Conservation (phyloP, 2,888 invertebrate genomes). For the Dysmachus trigonus region DNA sequence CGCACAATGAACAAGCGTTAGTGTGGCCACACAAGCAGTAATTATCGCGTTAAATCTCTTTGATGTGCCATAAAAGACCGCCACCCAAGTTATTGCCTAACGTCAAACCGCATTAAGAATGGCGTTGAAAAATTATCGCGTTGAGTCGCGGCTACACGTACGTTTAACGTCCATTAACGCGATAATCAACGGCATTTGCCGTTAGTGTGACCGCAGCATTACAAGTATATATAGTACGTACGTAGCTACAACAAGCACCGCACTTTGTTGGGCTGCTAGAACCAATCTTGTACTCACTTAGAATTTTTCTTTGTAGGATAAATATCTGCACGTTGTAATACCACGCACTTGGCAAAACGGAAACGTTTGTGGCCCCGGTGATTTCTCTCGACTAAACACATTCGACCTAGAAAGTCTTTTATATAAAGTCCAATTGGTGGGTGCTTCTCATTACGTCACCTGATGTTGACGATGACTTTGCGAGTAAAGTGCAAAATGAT, state of each 20-base stretch:
- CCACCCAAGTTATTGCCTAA: no score
- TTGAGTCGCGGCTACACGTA: no score
- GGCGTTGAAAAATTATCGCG: no score
- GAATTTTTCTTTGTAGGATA: neutral
- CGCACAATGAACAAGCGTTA: no score
- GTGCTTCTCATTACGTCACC: conserved; percentile 9
- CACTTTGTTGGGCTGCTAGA: neutral
- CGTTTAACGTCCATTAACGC: no score
- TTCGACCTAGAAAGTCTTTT: neutral
- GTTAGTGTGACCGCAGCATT: no score
- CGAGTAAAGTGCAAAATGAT: neutral
- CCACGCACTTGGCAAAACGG: neutral
- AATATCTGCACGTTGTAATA: neutral
- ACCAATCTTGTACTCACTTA: neutral
- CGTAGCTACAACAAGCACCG: neutral
- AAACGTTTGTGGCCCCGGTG: neutral
- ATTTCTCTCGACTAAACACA: neutral
- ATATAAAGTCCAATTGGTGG: neutral
- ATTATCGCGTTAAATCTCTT: no score
- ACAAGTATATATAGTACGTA: no score
- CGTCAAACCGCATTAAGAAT: no score
- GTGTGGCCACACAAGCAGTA: no score
- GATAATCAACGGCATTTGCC: no score
- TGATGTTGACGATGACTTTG: neutral
- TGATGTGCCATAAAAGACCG: no score